Base-by-base conservation (phyloP, 1,140 invertebrate genomes). In the Euborellia annulipes region DNA sequence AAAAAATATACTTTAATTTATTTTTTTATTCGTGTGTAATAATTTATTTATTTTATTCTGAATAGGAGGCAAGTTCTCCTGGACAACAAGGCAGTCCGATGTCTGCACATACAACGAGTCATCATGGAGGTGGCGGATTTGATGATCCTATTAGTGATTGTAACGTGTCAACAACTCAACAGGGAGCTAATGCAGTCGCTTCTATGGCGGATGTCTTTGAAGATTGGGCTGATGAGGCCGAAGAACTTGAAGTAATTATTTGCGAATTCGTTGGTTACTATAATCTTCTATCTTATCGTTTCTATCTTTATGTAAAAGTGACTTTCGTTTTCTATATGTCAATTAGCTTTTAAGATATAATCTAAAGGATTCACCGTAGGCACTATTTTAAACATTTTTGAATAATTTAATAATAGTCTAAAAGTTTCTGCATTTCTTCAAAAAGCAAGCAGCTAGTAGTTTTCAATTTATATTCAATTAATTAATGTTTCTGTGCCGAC, bases 161-260 rank as follows among this genome's bases (percentile, higher is more conserved):
- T 47, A 66, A 65, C 52, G 66, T 72, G 8, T 64, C 62, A 7
- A 69, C 68, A 19, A 65, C 68, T 4, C 66, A 63, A 53, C 57
- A 61, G 16, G 46, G 56, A 20, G 52, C 52, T n/a, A 61, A 58
- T 22, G 55, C 58, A 3, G 51, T 60, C 20, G 61, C 41, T 16
- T 42, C n/a, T 4, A 6, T 20, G 11, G 23, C 19, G 6, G 50
- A 43, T 16, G 32, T 57, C 3, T 55, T 65, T 54, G 66, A 72
- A 32, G 58, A 67, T 27, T 78, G 76, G 62, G 72, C 76, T 45
- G 79, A 82, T 48, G 76, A 82, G 49, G 77, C 82, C 22, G 73
- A 77, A 51, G 78, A 81, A 52, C 64, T 79, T 6, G 71, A 75
- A 52, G 64, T 68, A 36, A 55, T n/a, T n/a, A n/a, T n/a, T n/a